Evolutionary conservation across 2,888 invertebrate genomes (phyloP), one percentile per base, ranked within the genome.

Genomic region (Eulithis prunata): DNA sequence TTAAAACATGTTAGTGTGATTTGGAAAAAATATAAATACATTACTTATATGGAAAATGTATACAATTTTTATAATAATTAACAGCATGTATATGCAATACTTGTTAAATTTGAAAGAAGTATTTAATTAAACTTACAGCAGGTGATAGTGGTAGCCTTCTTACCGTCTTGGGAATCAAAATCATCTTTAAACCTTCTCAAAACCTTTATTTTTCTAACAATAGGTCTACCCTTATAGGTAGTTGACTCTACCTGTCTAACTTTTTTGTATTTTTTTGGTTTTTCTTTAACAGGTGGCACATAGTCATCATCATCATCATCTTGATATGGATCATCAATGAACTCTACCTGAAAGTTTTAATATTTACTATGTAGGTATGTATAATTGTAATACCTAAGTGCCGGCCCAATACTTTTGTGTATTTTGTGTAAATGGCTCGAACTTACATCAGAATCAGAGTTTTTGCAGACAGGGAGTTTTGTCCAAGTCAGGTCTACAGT

Each of bases 301-400:
- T 91, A 91, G 69, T 91, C 90, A 78, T 91, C 91, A 74, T 88
- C 81, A 74, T 86, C 89, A 74, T 91, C 91, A 73, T 89, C 90
- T 81, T 88, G 86, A 73, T 86, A 91, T 47, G 85, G 84, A 73
- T 90, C 90, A 78, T 90, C 90, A 60, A 89, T 72, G 72, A 84
- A 90, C 76, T 91, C 91, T 57, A 78, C 75, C 90, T 91, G 71
- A 64, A 83, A 83, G 5, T 41, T 41, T 8, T 10, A 7, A 41
- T 41, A 41, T 10, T 41, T 11, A 41, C 6, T 32, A 32, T 32
- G 5, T n/a, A n/a, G n/a, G n/a, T 32, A 21, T 21, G 32, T 32
- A 32, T 32, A 6, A 4, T 32, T 32, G 32, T 32, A 32, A 32
- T 5, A 3, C 32, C 4, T 32, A 5, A 32, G 21, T 21, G 21